Base-by-base conservation (phyloP, 2,113 vertebrate species). In the Pelvicachromis taeniatus region DNA sequence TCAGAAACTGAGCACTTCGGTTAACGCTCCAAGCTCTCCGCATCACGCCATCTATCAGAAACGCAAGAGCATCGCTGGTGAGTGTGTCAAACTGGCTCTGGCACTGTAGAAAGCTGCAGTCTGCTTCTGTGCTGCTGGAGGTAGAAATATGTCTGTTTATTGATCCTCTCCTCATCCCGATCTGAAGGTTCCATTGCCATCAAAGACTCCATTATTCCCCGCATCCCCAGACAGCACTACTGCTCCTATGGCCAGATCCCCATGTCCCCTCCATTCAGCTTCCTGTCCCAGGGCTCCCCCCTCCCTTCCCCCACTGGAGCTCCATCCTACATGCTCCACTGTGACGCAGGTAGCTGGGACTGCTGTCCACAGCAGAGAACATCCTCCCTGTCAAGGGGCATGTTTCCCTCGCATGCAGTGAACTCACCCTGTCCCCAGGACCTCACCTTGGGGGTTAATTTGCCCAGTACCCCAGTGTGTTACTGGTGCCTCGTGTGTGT, bases 41-140 rank as follows among this genome's bases (percentile, higher is more conserved):
- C 97, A 97, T 56, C 96, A 96, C 0, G 23, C 96, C 12, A 85
- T 96, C 80, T 94, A 97, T 81, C 97, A 96, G n/a, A 99, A 99
- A 83, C 96, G 97, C 78, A 98, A 96, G 92, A 99, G 97, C 92
- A 97, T 98, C 31, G 93, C 97, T 12, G 98, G 99, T 99, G 89
- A 97, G 97, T 86, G 9, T 63, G 26, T 40, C 17, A 14, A 26
- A 75, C 70, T 11, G 12, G 31, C 42, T 5, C 40, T 68, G 12
- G 11, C 53, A 26, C 68, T 50, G 17, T 38, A 40, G 4, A 82
- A 70, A 85, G 48, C 21, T 38, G 33, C 7, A n/a, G 11, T 53
- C 10, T n/a, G 21, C 1, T 81, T 54, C 13, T 70, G 54, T 54
- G 50, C 14, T 59, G 21, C 68, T 1, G 11, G 55, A 38, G 38